Conservation (phyloP, 2,797 vertebrate species). For the Scolopax rusticola region DNA sequence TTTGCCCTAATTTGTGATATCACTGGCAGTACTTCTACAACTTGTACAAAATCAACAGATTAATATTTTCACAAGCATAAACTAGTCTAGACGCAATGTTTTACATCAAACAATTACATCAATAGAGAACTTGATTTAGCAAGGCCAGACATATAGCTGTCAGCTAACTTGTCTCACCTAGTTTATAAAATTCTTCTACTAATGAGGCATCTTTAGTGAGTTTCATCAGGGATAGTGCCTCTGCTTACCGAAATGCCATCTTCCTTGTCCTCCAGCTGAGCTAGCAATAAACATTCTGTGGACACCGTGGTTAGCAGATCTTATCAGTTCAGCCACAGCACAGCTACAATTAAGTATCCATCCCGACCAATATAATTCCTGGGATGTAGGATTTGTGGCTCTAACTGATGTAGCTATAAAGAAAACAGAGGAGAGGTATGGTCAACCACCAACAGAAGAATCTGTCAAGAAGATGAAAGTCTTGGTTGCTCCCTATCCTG, state of each 20-base stretch:
- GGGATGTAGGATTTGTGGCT: neutral
- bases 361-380: neutral
- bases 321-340: neutral
- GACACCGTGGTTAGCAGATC: neutral
- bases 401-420: neutral
- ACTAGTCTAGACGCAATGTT: neutral
- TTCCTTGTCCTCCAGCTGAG: neutral
- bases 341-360: neutral
- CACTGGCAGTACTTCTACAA: conserved; percentile 68
- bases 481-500: neutral
- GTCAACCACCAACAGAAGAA: conserved; percentile 24
- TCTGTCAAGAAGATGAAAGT: conserved; percentile 45
- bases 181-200: conserved; percentile 45
- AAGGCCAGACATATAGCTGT: conserved; percentile 13
- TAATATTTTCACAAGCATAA: conserved; percentile 21
- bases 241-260: conserved; percentile 4
- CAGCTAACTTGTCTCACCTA: conserved; percentile 38
- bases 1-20: conserved; percentile 73
- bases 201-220: neutral
- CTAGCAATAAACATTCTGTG: neutral
- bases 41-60: conserved; percentile 44
- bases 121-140: neutral
- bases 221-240: neutral
- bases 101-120: neutral
- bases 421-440: neutral